phyloP scores from a whole-genome alignment of 2,888 invertebrate species.

The Carpatolechia fugitivella region DNA sequence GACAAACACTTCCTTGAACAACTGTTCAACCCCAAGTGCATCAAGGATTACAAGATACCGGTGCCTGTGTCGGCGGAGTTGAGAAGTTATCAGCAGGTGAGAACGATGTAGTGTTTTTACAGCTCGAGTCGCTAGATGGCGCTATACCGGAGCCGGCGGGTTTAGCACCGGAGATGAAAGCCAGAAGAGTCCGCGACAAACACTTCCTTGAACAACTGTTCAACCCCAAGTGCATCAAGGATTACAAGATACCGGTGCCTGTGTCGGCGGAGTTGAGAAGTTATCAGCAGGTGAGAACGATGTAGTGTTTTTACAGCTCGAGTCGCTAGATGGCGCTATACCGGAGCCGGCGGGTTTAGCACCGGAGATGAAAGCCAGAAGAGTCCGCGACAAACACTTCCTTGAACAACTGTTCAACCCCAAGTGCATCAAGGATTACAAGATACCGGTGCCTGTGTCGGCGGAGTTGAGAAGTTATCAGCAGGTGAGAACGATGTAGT shows the following conservation, averaged over 20 bases:
- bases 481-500: constrained; percentile 83
- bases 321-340: constrained; percentile 93
- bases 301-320: constrained; percentile 85
- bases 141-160: constrained; percentile 82
- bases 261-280: constrained; percentile 91
- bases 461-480: constrained; percentile 95
- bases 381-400: constrained; percentile 87
- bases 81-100: constrained; percentile 93
- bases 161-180: constrained; percentile 79
- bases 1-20: constrained; percentile 94
- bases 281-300: constrained; percentile 90
- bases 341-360: constrained; percentile 82
- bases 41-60: constrained; percentile 90
- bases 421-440: constrained; percentile 89
- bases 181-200: constrained; percentile 82
- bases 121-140: constrained; percentile 95
- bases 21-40: constrained; percentile 90
- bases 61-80: constrained; percentile 91
- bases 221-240: constrained; percentile 89
- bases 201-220: constrained; percentile 94
- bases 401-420: constrained; percentile 94
- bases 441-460: constrained; percentile 88
- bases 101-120: too few relatives aligned
- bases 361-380: constrained; percentile 75
- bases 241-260: constrained; percentile 89